Conservation (phyloP, 2,888 invertebrate genomes). For the Rhagium mordax region DNA sequence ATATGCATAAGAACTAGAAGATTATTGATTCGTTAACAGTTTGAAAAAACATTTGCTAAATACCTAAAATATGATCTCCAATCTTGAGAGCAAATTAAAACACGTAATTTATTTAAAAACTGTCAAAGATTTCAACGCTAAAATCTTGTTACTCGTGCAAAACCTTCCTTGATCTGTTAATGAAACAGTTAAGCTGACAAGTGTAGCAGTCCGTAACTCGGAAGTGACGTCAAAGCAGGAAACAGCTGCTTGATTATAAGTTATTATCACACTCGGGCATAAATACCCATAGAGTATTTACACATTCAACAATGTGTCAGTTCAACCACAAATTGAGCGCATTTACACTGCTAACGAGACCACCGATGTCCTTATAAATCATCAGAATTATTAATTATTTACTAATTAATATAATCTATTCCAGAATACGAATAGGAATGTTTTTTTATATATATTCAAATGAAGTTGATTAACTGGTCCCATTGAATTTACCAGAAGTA, state of each 20-base stretch:
- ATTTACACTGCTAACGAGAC: not conserved
- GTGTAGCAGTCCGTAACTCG: constrained; percentile 60
- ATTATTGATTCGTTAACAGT: no score
- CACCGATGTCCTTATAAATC: not conserved
- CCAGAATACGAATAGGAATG: no score
- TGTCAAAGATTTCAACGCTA: not conserved
- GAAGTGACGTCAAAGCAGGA: constrained; percentile 61
- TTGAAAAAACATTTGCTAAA: no score
- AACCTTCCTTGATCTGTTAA: constrained; percentile 23
- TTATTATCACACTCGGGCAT: constrained; percentile 47
- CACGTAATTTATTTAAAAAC: no score
- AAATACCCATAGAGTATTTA: constrained; percentile 33
- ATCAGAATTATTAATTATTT: not conserved
- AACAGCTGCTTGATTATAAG: constrained; percentile 60
- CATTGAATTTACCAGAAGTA: no score
- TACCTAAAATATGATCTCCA: no score
- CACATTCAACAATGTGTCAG: constrained; percentile 12
- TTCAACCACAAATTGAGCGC: not conserved
- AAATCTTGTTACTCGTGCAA: not conserved
- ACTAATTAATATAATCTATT: no score
- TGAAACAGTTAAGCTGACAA: constrained; percentile 51
- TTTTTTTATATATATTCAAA: no score
- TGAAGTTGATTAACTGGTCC: no score
- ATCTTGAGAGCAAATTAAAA: no score
- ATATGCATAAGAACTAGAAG: no score